Percentiles rank a stretch among this genome's conserved stretches.
Conservation (phyloP, 2,888 invertebrate genomes). For the Limnephilus rhombicus region DNA sequence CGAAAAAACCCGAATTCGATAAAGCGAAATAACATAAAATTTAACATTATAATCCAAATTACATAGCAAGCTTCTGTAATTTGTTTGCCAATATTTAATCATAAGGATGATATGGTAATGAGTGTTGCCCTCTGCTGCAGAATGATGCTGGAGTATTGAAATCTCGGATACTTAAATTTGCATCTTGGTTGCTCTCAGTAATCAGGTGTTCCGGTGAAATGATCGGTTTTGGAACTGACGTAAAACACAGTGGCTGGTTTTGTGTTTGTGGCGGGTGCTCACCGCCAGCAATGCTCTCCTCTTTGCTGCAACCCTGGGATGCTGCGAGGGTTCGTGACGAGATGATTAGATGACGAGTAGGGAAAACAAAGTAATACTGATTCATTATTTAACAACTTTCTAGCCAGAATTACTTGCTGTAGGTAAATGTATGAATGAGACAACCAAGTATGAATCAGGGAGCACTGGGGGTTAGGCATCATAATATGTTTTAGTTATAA, state of each 20-base stretch:
- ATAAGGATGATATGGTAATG: conserved; percentile 33
- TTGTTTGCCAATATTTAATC: conserved; percentile 40
- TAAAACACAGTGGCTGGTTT: conserved; percentile 50
- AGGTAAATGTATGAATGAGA: no score
- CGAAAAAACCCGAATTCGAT: conserved; percentile 10
- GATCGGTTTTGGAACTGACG: conserved; percentile 31
- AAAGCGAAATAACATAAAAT: conserved; percentile 10
- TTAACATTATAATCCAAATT: conserved; percentile 33
- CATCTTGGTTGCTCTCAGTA: conserved; percentile 44
- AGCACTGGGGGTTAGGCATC: no score
- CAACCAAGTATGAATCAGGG: no score
- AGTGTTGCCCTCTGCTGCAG: not conserved
- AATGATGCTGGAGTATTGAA: conserved; percentile 28
- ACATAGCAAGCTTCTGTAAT: conserved; percentile 36
- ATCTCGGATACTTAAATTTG: conserved; percentile 55
- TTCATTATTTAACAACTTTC: not conserved
- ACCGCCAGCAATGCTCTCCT: no score
- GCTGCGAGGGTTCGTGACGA: not conserved
- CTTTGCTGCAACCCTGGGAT: not conserved
- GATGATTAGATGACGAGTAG: not conserved
- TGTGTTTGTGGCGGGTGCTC: not conserved
- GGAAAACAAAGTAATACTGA: not conserved
- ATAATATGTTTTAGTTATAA: no score
- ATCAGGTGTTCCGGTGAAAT: conserved; percentile 47
- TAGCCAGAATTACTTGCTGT: not conserved